Conservation (phyloP, 2,888 invertebrate genomes). For the Myopa testacea region DNA sequence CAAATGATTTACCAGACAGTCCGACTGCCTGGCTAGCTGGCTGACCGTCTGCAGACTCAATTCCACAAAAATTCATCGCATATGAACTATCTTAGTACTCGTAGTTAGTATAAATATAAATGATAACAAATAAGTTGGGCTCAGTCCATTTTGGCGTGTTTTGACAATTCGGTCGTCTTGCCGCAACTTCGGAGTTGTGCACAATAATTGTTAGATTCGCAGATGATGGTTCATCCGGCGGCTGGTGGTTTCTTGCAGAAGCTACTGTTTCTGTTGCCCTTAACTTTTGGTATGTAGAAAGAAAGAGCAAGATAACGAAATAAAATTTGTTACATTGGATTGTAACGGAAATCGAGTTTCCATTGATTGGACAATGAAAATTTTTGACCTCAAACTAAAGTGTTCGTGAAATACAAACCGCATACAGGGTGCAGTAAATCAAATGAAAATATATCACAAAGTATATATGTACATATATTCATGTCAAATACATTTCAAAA, state of each 20-base stretch:
- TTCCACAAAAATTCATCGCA: constrained; percentile 7
- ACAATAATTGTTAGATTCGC: constrained; percentile 21
- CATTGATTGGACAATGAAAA: not conserved
- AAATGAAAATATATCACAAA: too few species aligned
- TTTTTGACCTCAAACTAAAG: constrained; percentile 1
- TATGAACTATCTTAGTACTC: not conserved
- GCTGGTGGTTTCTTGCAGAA: constrained; percentile 44
- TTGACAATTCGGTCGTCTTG: constrained; percentile 15
- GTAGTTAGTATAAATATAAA: constrained; percentile 47
- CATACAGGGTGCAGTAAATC: too few species aligned
- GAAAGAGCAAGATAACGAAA: not conserved
- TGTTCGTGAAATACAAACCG: not conserved
- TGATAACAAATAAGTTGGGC: constrained; percentile 42
- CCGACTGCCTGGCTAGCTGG: too few species aligned
- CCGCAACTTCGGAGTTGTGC: not conserved
- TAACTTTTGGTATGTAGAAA: constrained; percentile 44
- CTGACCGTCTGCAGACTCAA: constrained; percentile 9
- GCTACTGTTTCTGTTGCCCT: constrained; percentile 45
- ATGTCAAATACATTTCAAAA: too few species aligned
- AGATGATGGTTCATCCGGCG: constrained; percentile 46
- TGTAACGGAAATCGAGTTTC: constrained; percentile 16
- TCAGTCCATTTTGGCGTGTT: constrained; percentile 46
- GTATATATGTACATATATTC: too few species aligned
- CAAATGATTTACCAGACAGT: constrained; percentile 10
- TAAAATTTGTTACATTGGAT: not conserved